Evolutionary conservation across 2,797 vertebrate species (phyloP).

Genomic region (Podarcis siculus): DNA sequence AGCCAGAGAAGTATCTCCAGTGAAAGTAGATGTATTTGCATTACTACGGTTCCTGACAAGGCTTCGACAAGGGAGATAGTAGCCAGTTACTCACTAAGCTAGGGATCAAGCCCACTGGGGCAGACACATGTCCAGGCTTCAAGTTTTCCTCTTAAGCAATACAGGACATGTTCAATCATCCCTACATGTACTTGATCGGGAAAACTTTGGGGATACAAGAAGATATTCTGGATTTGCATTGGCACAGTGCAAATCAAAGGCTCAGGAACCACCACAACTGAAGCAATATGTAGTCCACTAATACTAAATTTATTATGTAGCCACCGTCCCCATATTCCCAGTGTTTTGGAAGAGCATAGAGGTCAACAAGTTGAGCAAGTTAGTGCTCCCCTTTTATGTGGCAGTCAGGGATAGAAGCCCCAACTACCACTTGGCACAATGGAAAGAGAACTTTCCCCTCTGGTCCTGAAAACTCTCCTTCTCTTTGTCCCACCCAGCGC

Average conservation of each 20-base stretch:
- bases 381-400: not conserved
- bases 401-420: not conserved
- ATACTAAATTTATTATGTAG: not conserved
- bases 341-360: not conserved
- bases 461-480: not conserved
- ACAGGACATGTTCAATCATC: conserved; percentile 5
- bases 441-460: not conserved
- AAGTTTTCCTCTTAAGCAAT: not conserved
- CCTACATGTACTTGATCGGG: not conserved
- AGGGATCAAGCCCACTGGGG: not conserved
- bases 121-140: not conserved
- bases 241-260: not conserved
- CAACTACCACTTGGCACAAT: not conserved
- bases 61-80: not conserved
- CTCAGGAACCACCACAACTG: not conserved
- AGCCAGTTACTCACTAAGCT: not conserved
- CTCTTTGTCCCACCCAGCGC: not conserved
- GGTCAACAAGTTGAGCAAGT: not conserved
- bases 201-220: not conserved
- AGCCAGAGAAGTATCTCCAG: not conserved
- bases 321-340: not conserved
- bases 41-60: not conserved
- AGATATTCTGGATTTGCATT: not conserved
- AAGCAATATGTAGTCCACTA: not conserved
- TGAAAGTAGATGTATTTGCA: not conserved